phyloP scores from a whole-genome alignment of 2,888 invertebrate species.

The Salticus scenicus region DNA sequence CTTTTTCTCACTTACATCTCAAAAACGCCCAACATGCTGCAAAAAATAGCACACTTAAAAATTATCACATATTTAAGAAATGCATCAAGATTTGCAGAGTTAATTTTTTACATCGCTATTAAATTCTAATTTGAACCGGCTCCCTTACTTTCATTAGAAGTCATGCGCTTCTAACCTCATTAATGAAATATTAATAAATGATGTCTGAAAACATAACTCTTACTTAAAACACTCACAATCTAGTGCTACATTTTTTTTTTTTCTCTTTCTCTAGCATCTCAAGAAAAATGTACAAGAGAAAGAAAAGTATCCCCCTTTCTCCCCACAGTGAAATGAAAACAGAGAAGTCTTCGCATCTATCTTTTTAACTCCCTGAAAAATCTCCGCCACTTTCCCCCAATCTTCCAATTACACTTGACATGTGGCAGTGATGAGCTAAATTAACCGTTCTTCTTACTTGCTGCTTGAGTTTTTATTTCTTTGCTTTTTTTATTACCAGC shows the following conservation, averaged over 20 bases:
- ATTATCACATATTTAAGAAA: background rate
- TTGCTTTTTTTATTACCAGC: slow-evolving; percentile 62
- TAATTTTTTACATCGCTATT: slow-evolving; percentile 59
- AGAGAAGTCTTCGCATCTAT: slow-evolving; percentile 53
- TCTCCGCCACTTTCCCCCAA: slow-evolving; percentile 62
- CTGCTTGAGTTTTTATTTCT: slow-evolving; percentile 57
- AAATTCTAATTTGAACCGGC: slow-evolving; percentile 54
- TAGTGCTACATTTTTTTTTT: slow-evolving; percentile 4
- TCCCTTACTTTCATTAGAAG: slow-evolving; percentile 36
- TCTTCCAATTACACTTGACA: slow-evolving; percentile 69
- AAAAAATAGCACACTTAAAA: background rate
- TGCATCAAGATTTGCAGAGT: background rate
- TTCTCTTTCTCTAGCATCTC: background rate
- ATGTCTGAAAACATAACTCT: slow-evolving; percentile 66
- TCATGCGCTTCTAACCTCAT: slow-evolving; percentile 42
- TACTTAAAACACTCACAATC: slow-evolving; percentile 64
- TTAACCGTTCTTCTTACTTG: slow-evolving; percentile 59
- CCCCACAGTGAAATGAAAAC: slow-evolving; percentile 61
- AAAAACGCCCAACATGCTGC: no score
- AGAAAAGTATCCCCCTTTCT: slow-evolving; percentile 10
- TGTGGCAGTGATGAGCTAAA: slow-evolving; percentile 68
- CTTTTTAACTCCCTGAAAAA: slow-evolving; percentile 66
- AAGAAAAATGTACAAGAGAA: slow-evolving; percentile 50
- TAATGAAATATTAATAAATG: slow-evolving; percentile 69
- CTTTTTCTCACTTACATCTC: background rate